Evolutionary conservation across 2,113 vertebrate genomes (phyloP).

Genomic region (Perccottus glenii): DNA sequence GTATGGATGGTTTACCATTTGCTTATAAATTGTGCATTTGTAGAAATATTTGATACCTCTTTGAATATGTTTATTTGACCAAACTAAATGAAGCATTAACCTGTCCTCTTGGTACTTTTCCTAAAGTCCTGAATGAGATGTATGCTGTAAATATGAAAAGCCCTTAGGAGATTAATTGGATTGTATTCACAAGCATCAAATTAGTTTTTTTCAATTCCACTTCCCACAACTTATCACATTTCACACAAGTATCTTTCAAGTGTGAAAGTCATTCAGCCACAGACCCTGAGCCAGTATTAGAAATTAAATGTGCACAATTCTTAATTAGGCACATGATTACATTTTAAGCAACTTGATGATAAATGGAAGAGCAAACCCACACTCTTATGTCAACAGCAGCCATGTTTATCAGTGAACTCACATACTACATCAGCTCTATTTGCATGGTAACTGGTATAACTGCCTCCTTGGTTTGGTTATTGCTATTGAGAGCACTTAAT

Average conservation of each 20-base stretch:
- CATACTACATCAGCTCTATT: background rate
- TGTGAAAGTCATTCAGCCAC: constrained; percentile 52
- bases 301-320: constrained; percentile 61
- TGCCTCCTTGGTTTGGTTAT: background rate
- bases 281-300: constrained; percentile 42
- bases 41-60: too few relatives aligned
- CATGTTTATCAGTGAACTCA: background rate
- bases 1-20: too few relatives aligned
- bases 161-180: constrained; percentile 57
- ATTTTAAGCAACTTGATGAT: constrained; percentile 39
- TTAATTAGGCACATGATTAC: constrained; percentile 65
- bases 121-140: constrained; percentile 23
- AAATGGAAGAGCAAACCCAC: constrained; percentile 21
- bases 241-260: constrained; percentile 53
- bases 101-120: background rate
- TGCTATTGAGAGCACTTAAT: constrained; percentile 20
- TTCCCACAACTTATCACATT: constrained; percentile 56
- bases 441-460: too few relatives aligned
- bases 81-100: background rate
- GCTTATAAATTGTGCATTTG: too few relatives aligned
- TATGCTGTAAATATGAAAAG: constrained; percentile 33
- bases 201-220: constrained; percentile 45
- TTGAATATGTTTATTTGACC: too few relatives aligned
- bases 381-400: constrained; percentile 23
- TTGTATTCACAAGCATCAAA: constrained; percentile 51